These are phyloP conservation scores for Scaptomyza tumidula DNA, from an alignment of 2,888 invertebrate species.

Conservation along the genomic window DNA sequence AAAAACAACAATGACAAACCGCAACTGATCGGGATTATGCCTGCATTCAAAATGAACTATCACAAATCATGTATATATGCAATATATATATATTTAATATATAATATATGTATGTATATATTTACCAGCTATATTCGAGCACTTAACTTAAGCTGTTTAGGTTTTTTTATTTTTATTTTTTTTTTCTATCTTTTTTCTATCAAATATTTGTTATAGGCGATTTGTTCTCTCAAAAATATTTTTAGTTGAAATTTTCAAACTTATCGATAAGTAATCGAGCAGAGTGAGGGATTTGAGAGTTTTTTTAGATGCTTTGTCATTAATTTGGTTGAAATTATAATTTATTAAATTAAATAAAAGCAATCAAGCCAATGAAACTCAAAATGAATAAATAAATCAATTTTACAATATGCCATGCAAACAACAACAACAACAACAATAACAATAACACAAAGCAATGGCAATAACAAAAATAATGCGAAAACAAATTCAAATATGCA, in stretches of 20 bases:
- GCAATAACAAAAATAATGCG: slow-evolving; percentile 11
- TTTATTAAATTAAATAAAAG: slow-evolving; percentile 70
- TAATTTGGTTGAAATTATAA: slow-evolving; percentile 74
- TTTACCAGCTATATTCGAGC: background rate
- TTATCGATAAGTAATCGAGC: too few species aligned
- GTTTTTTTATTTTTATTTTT: background rate
- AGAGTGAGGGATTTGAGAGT: too few species aligned
- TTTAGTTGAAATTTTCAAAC: too few species aligned
- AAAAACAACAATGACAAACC: slow-evolving; percentile 41
- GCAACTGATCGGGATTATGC: slow-evolving; percentile 46
- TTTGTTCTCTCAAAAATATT: too few species aligned
- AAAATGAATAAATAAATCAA: slow-evolving; percentile 73
- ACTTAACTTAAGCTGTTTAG: background rate
- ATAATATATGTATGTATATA: slow-evolving; percentile 1
- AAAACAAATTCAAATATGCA: slow-evolving; percentile 55
- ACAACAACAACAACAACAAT: slow-evolving; percentile 31
- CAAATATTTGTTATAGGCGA: too few species aligned
- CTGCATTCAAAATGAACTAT: slow-evolving; percentile 12
- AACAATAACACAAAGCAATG: slow-evolving; percentile 18
- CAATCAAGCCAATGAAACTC: slow-evolving; percentile 58
- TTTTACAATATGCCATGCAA: slow-evolving; percentile 61
- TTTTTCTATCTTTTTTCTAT: background rate
- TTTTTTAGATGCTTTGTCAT: slow-evolving; percentile 35
- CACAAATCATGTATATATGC: background rate
- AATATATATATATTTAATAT: slow-evolving; percentile 1